Conservation (phyloP, 2,797 vertebrate species). For the Echiichthys vipera region DNA sequence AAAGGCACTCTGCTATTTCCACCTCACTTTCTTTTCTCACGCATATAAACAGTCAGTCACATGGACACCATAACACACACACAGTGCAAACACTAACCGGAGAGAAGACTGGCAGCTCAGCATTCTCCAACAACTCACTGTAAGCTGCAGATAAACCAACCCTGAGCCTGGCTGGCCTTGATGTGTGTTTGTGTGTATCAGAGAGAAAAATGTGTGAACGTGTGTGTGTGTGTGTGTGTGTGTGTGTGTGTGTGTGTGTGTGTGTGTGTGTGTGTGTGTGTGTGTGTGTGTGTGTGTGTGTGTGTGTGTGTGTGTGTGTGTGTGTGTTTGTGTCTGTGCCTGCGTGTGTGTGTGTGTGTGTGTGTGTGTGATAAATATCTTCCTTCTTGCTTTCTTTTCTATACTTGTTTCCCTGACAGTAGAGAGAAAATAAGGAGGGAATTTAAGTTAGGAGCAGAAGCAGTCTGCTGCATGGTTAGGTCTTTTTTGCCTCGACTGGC, state of each 20-base stretch:
- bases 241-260: constrained; percentile 39
- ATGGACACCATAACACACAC: no score
- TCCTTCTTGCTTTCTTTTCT: constrained; percentile 25
- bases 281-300: constrained; percentile 45
- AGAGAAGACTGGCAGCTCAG: constrained; percentile 57
- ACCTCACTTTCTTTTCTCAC: neutral
- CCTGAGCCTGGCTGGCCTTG: constrained; percentile 58
- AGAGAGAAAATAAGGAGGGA: constrained; percentile 9
- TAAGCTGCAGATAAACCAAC: constrained; percentile 75
- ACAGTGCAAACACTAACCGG: constrained; percentile 40
- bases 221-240: constrained; percentile 30
- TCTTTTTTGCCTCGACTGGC: no score
- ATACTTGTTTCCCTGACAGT: constrained; percentile 16
- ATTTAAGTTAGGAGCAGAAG: neutral
- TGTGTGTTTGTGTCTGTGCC: constrained; percentile 56
- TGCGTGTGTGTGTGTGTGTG: constrained; percentile 19
- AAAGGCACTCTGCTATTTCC: no score
- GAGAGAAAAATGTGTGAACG: constrained; percentile 32
- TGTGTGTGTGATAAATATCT: constrained; percentile 26
- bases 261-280: constrained; percentile 30
- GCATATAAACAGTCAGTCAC: neutral
- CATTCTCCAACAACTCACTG: constrained; percentile 69
- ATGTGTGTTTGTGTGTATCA: constrained; percentile 57
- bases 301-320: constrained; percentile 8
- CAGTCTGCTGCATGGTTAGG: neutral